A percentile compares a stretch with the other conserved stretches of the same genome.
phyloP scores from a whole-genome alignment of 2,797 vertebrate species.

The Sebastiscus tertius region DNA sequence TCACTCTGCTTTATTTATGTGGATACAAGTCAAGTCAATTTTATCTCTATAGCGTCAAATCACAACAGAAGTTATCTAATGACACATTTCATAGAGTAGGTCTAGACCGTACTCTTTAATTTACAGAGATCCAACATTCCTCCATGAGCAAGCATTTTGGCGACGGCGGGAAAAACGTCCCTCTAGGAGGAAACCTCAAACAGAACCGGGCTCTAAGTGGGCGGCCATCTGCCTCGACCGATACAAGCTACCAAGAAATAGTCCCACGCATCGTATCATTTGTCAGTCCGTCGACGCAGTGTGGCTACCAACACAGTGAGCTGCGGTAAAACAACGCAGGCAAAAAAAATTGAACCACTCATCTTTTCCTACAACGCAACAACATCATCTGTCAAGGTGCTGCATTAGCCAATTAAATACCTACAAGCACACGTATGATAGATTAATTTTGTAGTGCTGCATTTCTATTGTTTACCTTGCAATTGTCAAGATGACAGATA shows the following conservation, averaged over 20 bases:
- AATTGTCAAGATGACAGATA: no score
- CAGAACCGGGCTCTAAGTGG: background rate
- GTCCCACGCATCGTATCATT: no score
- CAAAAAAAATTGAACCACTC: no score
- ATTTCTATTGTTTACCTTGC: no score
- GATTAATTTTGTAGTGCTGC: no score
- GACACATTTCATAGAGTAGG: background rate
- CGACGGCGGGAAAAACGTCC: rapidly evolving
- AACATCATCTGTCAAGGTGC: no score
- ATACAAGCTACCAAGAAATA: background rate
- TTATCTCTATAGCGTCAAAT: background rate
- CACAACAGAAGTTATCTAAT: background rate
- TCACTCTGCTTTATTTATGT: background rate
- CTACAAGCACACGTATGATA: no score
- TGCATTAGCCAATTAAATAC: no score
- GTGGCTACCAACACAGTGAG: no score
- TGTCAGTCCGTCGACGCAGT: no score
- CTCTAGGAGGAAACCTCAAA: background rate
- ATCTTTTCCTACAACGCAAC: no score
- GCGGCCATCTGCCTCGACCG: background rate
- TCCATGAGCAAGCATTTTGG: background rate
- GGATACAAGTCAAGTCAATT: background rate
- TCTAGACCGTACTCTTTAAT: background rate
- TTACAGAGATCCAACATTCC: background rate
- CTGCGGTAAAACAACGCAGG: no score